phyloP scores from a whole-genome alignment of 1,140 invertebrate species.

The Melanaphis sacchari region DNA sequence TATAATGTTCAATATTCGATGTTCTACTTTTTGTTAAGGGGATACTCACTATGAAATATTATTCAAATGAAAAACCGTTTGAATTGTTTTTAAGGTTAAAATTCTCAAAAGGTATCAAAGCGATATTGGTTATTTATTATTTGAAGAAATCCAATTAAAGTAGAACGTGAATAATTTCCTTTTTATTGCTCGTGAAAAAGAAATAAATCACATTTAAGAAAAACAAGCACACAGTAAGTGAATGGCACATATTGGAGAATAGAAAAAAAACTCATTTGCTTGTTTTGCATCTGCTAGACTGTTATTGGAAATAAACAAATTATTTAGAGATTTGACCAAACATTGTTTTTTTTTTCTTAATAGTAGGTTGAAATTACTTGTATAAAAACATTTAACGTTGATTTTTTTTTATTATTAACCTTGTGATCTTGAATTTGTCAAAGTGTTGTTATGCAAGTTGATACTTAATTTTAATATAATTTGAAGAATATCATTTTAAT shows the following conservation, averaged over 20 bases:
- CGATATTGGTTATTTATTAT: neutral
- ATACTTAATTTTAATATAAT: neutral
- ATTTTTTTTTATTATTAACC: neutral
- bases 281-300: neutral
- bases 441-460: neutral
- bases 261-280: neutral
- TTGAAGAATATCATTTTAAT: neutral
- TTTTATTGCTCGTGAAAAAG: neutral
- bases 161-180: slow-evolving; percentile 1
- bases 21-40: neutral
- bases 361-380: neutral
- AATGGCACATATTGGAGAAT: neutral
- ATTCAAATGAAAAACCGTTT: neutral
- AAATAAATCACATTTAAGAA: neutral
- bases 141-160: neutral
- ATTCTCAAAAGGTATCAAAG: slow-evolving; percentile 8
- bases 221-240: neutral
- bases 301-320: neutral
- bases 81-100: neutral
- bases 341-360: neutral
- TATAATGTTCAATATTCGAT: neutral
- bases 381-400: neutral
- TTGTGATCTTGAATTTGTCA: neutral
- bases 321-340: neutral
- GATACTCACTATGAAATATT: neutral